Percentiles rank a stretch among this genome's conserved stretches.
phyloP scores from a whole-genome alignment of 2,888 invertebrate genomes.

The Calameuta pallipes region DNA sequence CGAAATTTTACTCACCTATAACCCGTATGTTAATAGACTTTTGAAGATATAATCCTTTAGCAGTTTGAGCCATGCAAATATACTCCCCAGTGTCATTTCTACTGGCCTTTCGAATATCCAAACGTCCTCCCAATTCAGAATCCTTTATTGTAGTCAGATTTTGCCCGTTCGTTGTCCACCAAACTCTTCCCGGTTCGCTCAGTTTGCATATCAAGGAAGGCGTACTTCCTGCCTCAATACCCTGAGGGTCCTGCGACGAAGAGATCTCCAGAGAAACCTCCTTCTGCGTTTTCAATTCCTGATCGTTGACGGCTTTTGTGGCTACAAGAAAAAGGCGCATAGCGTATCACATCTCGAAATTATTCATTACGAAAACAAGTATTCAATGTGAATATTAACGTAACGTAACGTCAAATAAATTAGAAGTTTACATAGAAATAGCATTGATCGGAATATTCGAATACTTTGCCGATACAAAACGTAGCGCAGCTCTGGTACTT shows the following conservation, averaged over 20 bases:
- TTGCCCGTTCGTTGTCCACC: conserved; percentile 72
- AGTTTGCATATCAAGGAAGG: conserved; percentile 70
- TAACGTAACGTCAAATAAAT: no score
- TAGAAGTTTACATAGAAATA: no score
- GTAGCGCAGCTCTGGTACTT: no score
- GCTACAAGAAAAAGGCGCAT: conserved; percentile 30
- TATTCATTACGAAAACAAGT: background rate
- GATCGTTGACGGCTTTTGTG: conserved; percentile 34
- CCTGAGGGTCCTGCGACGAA: conserved; percentile 54
- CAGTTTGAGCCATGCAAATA: conserved; percentile 69
- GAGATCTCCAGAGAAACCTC: conserved; percentile 43
- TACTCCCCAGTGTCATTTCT: conserved; percentile 73
- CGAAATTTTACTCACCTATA: conserved; percentile 47
- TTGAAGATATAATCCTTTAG: conserved; percentile 55
- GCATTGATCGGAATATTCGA: no score
- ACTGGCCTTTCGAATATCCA: conserved; percentile 70
- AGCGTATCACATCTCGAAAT: background rate
- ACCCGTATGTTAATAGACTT: conserved; percentile 59
- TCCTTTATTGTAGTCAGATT: conserved; percentile 68
- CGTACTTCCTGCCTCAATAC: conserved; percentile 61
- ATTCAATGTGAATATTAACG: background rate
- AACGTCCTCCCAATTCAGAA: conserved; percentile 60
- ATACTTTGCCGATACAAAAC: no score
- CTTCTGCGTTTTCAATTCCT: conserved; percentile 31
- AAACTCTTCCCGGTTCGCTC: conserved; percentile 67